phyloP scores from a whole-genome alignment of 1,140 invertebrate genomes.

The Sesamia nonagrioides region DNA sequence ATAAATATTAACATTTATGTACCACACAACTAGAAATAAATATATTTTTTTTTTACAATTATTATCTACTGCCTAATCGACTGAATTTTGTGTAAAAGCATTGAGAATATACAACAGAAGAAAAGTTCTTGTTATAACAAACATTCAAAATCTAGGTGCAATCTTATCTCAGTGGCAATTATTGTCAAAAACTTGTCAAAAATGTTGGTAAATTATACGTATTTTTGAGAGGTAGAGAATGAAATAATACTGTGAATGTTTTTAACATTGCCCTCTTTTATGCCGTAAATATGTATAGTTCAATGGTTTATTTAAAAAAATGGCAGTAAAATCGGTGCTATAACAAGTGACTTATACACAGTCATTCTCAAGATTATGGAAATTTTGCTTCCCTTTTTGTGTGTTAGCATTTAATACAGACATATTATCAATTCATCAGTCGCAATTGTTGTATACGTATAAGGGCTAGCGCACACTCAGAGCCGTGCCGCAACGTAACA shows the following conservation, averaged over 20 bases:
- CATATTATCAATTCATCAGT: too few relatives aligned
- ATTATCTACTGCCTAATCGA: slow-evolving; percentile 39
- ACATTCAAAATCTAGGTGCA: too few relatives aligned
- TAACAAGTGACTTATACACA: not conserved
- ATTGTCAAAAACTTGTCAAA: too few relatives aligned
- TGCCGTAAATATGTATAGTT: slow-evolving; percentile 15
- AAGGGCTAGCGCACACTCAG: too few relatives aligned
- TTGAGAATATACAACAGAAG: not conserved
- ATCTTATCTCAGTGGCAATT: too few relatives aligned
- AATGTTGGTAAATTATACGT: too few relatives aligned
- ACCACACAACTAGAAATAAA: slow-evolving; percentile 29
- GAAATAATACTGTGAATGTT: too few relatives aligned
- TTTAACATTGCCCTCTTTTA: too few relatives aligned
- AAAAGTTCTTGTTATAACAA: too few relatives aligned
- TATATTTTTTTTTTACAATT: slow-evolving; percentile 31
- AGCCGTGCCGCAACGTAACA: too few relatives aligned
- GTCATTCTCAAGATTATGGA: not conserved
- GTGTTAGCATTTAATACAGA: too few relatives aligned
- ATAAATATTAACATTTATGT: slow-evolving; percentile 40
- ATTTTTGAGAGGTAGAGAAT: too few relatives aligned
- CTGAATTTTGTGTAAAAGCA: slow-evolving; percentile 25
- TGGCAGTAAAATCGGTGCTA: slow-evolving; percentile 33
- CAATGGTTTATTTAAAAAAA: slow-evolving; percentile 17
- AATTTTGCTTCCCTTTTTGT: not conserved
- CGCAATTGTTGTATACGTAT: not conserved